Evolutionary conservation across 2,888 invertebrate genomes (phyloP), one percentile per base, ranked within the genome.

Genomic region (Listrodromus nycthemerus): DNA sequence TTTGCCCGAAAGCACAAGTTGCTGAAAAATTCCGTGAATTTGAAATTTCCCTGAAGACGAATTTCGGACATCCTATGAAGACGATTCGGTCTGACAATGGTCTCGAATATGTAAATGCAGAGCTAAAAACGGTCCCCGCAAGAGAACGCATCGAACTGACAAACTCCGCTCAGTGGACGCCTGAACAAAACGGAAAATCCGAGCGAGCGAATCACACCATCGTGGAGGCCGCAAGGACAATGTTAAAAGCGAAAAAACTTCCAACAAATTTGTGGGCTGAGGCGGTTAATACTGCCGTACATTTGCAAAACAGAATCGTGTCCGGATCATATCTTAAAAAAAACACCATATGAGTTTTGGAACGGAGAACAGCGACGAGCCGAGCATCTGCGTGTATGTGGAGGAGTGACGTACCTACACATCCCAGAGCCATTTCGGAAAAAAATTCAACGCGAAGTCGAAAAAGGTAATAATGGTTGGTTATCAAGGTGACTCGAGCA

Each of bases 321-420:
- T 19, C 41, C 65, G 37, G 41, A 41, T 19, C 19, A 2, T 2
- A 19, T 19, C 19, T 33, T 13, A 10, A 37, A 21, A 2, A 8
- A n/a, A 1, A 70, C 70, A 16, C 85, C 83, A 16, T 84, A 66
- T 65, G 67, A 80, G n/a, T 5, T 71, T 1, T 85, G 86, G 84
- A 48, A 24, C 0, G 85, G 83, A 4, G 27, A 50, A 41, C 70
- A 78, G 16, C 82, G n/a, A n/a, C n/a, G n/a, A n/a, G n/a, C n/a
- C n/a, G n/a, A n/a, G n/a, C n/a, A n/a, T n/a, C n/a, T n/a, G n/a
- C n/a, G n/a, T n/a, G n/a, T n/a, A n/a, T n/a, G n/a, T n/a, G n/a
- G n/a, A n/a, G n/a, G n/a, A n/a, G n/a, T n/a, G n/a, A n/a, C n/a
- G n/a, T n/a, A n/a, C n/a, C n/a, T n/a, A n/a, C n/a, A n/a, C n/a